These are phyloP conservation scores for Idaea aversata DNA, from an alignment of 2,888 invertebrate genomes.

Conservation along the genomic window DNA sequence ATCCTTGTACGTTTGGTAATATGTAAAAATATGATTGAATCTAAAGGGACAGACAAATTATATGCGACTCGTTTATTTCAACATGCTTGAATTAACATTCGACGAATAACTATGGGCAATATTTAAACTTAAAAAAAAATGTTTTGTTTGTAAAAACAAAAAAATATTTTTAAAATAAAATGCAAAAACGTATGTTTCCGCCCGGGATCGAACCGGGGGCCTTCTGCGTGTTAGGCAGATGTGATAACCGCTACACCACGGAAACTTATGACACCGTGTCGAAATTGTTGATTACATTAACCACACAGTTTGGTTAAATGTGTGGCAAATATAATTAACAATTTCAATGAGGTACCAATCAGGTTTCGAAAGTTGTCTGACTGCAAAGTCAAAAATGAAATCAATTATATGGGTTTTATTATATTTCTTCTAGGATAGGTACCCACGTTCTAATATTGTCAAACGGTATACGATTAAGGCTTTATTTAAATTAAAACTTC, in stretches of 20 bases:
- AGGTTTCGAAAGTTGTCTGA: no score
- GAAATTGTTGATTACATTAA: neutral
- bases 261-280: constrained; percentile 70
- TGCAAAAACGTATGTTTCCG: constrained; percentile 82
- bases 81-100: constrained; percentile 50
- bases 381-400: no score
- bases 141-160: neutral
- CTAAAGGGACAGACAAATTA: constrained; percentile 51
- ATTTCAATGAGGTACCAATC: no score
- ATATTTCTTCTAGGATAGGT: no score
- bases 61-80: constrained; percentile 19
- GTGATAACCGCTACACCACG: constrained; percentile 95
- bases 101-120: constrained; percentile 31
- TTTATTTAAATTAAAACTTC: no score
- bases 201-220: constrained; percentile 95
- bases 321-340: no score
- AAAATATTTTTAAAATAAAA: neutral
- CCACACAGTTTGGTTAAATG: neutral
- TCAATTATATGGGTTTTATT: no score
- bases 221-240: constrained; percentile 95
- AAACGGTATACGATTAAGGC: no score
- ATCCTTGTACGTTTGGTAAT: no score
- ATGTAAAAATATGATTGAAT: constrained; percentile 22
- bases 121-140: constrained; percentile 28
- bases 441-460: no score